Evolutionary conservation across 1,140 invertebrate genomes (phyloP).

Genomic region (Ostrea edulis): DNA sequence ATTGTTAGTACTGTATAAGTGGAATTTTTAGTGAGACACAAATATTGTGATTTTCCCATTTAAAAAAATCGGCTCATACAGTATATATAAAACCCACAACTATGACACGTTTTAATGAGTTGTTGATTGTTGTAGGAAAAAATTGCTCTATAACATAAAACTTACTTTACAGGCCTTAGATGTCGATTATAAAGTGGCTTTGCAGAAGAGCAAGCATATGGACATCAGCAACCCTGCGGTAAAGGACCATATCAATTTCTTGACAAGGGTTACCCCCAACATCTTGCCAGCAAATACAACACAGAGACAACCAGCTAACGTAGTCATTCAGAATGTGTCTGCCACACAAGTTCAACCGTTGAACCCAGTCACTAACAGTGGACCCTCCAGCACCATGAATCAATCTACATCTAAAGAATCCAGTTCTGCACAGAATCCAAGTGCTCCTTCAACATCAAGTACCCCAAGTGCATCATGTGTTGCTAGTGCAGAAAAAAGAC

Average conservation of each 20-base stretch:
- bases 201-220: slow-evolving; percentile 15
- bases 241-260: slow-evolving; percentile 51
- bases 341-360: neutral
- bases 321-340: slow-evolving; percentile 2
- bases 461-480: neutral
- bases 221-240: slow-evolving; percentile 43
- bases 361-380: neutral
- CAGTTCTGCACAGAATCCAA: neutral
- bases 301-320: neutral
- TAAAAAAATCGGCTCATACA: no score
- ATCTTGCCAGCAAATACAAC: neutral
- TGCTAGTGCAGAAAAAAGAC: neutral
- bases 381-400: neutral
- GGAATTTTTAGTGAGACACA: no score
- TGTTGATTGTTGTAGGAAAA: no score
- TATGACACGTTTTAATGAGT: no score
- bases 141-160: neutral
- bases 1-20: no score
- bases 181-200: slow-evolving; percentile 54
- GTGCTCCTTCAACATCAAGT: neutral
- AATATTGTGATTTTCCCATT: no score
- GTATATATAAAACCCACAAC: no score
- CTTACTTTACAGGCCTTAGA: slow-evolving; percentile 58
- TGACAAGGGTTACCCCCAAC: slow-evolving; percentile 52
- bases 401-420: neutral